Conservation (phyloP, 92 coral and sea anemone genomes). For the Montipora capitata region DNA sequence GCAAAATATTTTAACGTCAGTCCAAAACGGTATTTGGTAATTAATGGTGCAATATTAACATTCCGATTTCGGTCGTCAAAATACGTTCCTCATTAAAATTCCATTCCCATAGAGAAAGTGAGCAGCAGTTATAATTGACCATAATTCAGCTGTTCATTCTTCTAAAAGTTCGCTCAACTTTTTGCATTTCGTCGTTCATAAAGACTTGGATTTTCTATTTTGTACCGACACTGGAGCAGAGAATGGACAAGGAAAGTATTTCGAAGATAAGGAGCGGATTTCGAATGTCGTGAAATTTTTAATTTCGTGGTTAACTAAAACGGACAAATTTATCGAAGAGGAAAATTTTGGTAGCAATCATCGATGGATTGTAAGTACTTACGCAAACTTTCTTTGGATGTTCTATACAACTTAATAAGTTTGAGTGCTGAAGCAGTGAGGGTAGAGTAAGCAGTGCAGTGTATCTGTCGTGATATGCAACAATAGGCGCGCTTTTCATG, state of each 20-base stretch:
- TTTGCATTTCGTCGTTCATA: not conserved
- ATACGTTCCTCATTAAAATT: conserved; percentile 29
- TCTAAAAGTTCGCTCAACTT: not conserved
- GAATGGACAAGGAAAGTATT: not conserved
- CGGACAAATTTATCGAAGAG: not conserved
- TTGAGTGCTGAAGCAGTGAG: not conserved
- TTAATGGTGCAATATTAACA: conserved; percentile 25
- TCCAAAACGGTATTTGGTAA: not conserved
- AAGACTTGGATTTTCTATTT: not conserved
- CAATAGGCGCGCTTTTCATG: not conserved
- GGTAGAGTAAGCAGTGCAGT: not conserved
- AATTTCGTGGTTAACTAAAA: conserved; percentile 4
- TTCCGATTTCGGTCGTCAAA: conserved; percentile 10
- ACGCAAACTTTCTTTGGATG: not conserved
- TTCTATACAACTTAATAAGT: too few relatives aligned
- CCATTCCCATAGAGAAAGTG: conserved; percentile 19
- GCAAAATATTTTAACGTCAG: conserved; percentile 14
- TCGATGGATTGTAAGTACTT: conserved; percentile 47
- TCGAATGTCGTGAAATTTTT: conserved; percentile 17
- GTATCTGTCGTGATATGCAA: too few relatives aligned
- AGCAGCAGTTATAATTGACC: not conserved
- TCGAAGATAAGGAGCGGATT: not conserved
- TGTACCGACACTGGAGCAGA: not conserved
- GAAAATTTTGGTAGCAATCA: not conserved
- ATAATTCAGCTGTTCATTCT: not conserved